A percentile compares a stretch with the other conserved stretches of the same genome.
Conservation (phyloP, 2,888 invertebrate species). For the Hedychridium roseum region DNA sequence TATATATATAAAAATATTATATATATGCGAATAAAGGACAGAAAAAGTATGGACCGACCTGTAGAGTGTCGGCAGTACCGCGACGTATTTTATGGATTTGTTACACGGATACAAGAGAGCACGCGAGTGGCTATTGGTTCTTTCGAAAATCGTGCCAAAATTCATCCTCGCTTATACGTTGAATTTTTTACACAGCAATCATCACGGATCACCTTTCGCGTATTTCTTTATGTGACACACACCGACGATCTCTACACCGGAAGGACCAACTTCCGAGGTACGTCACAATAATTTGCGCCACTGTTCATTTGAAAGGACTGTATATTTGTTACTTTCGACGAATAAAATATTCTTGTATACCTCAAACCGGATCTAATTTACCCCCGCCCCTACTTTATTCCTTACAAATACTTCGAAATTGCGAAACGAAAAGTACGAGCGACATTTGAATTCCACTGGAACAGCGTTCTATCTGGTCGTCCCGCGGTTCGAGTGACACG, state of each 20-base stretch:
- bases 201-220: not conserved
- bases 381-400: not conserved
- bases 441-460: too few relatives aligned
- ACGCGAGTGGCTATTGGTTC: constrained; percentile 46
- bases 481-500: too few relatives aligned
- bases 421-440: too few relatives aligned
- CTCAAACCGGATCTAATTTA: constrained; percentile 23
- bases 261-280: constrained; percentile 13
- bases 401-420: too few relatives aligned
- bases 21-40: constrained; percentile 36
- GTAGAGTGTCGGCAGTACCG: constrained; percentile 12
- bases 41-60: constrained; percentile 26
- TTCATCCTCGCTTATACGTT: constrained; percentile 40
- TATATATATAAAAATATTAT: constrained; percentile 41
- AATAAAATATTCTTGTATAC: constrained; percentile 65
- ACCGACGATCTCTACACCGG: too few relatives aligned
- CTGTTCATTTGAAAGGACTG: constrained; percentile 60
- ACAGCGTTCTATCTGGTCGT: too few relatives aligned
- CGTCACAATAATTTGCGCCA: constrained; percentile 32
- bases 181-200: constrained; percentile 25
- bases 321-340: constrained; percentile 64
- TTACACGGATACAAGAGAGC: constrained; percentile 33
- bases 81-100: constrained; percentile 36
- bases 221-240: not conserved
- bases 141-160: constrained; percentile 58